A percentile compares a stretch with the other conserved stretches of the same genome.
Conservation (phyloP, 2,888 invertebrate species). For the Dendrolimus pini region DNA sequence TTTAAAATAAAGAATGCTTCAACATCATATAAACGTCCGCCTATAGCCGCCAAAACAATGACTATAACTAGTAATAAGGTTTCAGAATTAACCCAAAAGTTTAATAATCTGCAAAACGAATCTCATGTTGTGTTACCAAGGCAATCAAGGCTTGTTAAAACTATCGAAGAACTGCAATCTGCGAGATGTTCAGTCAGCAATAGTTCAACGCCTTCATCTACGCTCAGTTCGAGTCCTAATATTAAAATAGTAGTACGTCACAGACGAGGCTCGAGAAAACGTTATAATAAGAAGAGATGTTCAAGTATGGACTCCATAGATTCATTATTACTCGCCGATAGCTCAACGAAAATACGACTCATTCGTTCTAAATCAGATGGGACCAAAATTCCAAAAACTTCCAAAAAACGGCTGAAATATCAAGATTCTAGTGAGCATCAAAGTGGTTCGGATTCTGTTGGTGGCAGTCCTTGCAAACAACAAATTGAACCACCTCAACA, state of each 20-base stretch:
- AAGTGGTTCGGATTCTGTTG: constrained; percentile 59
- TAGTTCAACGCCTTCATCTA: constrained; percentile 65
- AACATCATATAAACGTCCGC: constrained; percentile 57
- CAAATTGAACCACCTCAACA: constrained; percentile 24
- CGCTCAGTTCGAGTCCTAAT: constrained; percentile 64
- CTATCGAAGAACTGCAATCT: constrained; percentile 62
- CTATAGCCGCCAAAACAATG: constrained; percentile 58
- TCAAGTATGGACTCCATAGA: constrained; percentile 69
- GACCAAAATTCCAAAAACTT: constrained; percentile 56
- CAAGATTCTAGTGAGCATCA: constrained; percentile 50
- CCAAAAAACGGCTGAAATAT: constrained; percentile 57
- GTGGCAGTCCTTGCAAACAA: constrained; percentile 44
- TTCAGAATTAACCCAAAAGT: constrained; percentile 81
- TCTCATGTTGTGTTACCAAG: constrained; percentile 55
- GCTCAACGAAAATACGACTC: constrained; percentile 47
- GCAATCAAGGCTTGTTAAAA: constrained; percentile 74
- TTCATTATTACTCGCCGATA: constrained; percentile 44
- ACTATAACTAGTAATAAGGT: constrained; percentile 77
- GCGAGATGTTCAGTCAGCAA: constrained; percentile 47
- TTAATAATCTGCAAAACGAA: constrained; percentile 78
- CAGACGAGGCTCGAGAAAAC: constrained; percentile 61
- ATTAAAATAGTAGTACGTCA: constrained; percentile 67
- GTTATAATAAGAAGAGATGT: constrained; percentile 66
- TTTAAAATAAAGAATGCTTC: constrained; percentile 77
- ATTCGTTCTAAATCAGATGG: constrained; percentile 68